These are phyloP conservation scores for Marronus borbonicus DNA, from an alignment of 2,888 invertebrate genomes.

Conservation along the genomic window DNA sequence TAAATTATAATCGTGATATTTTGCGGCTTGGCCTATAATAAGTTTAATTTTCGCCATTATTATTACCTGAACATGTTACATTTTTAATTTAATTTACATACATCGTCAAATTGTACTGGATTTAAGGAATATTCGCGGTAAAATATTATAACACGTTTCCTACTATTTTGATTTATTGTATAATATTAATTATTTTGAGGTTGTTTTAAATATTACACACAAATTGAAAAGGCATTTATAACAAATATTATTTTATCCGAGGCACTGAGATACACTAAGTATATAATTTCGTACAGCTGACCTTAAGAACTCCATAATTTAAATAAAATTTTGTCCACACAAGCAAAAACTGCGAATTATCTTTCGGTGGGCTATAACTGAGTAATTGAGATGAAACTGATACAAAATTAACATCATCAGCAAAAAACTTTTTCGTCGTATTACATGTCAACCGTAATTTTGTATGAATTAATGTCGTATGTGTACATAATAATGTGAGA, in stretches of 20 bases:
- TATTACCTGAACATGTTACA: slow-evolving; percentile 26
- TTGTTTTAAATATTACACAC: too few species aligned
- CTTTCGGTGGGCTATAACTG: background rate
- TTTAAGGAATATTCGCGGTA: too few species aligned
- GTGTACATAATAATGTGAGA: slow-evolving; percentile 3
- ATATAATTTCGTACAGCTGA: background rate
- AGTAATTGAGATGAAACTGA: slow-evolving; percentile 10
- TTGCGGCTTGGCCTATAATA: slow-evolving; percentile 13
- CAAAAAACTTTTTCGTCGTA: slow-evolving; percentile 5
- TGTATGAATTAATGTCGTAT: background rate
- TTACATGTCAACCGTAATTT: slow-evolving; percentile 15
- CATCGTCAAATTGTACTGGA: too few species aligned
- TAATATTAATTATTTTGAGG: too few species aligned
- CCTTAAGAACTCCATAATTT: slow-evolving; percentile 13
- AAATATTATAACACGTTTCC: background rate
- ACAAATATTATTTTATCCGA: background rate
- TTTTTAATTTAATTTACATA: slow-evolving; percentile 20
- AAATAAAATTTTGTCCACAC: background rate
- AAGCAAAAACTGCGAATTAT: background rate
- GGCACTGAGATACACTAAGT: background rate
- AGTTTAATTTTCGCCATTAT: slow-evolving; percentile 21
- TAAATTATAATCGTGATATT: slow-evolving; percentile 43
- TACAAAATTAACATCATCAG: slow-evolving; percentile 3
- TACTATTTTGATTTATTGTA: background rate
- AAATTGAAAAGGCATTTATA: too few species aligned